A percentile compares a stretch with the other conserved stretches of the same genome.
Conservation (phyloP, 53 echinoderm and acorn worm species). For the Antedon mediterranea region DNA sequence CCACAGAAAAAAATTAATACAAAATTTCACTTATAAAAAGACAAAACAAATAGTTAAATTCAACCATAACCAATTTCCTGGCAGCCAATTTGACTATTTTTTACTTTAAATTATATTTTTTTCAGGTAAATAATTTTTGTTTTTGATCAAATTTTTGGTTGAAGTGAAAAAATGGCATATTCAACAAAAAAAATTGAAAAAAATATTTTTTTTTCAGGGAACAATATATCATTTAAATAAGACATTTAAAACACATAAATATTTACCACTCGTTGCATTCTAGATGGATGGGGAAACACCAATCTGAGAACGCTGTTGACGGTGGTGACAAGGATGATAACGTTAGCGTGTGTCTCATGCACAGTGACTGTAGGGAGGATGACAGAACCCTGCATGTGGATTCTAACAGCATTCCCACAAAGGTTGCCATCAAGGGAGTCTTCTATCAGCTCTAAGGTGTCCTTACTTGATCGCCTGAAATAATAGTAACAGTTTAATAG, state of each 20-base stretch:
- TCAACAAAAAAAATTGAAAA: no score
- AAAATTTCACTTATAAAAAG: no score
- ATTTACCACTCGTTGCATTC: slow-evolving; percentile 52
- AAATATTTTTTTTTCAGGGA: no score
- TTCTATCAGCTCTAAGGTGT: slow-evolving; percentile 66
- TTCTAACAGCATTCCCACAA: slow-evolving; percentile 58
- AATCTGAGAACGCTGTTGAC: slow-evolving; percentile 68
- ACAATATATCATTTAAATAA: no score
- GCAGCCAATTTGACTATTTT: no score
- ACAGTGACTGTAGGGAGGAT: slow-evolving; percentile 61
- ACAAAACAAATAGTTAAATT: no score
- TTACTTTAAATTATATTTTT: no score
- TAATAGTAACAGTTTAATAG: no score
- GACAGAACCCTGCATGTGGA: slow-evolving; percentile 68
- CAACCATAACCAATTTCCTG: no score
- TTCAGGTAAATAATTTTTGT: no score
- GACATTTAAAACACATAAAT: not conserved
- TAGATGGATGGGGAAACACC: slow-evolving; percentile 70
- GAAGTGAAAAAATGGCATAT: not conserved
- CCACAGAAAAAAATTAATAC: no score
- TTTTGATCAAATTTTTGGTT: no score
- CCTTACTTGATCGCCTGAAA: slow-evolving; percentile 57
- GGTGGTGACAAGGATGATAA: slow-evolving; percentile 75
- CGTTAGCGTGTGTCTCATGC: slow-evolving; percentile 75
- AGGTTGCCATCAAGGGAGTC: slow-evolving; percentile 71